Conservation (phyloP, 2,113 vertebrate genomes). For the Vombatus ursinus region DNA sequence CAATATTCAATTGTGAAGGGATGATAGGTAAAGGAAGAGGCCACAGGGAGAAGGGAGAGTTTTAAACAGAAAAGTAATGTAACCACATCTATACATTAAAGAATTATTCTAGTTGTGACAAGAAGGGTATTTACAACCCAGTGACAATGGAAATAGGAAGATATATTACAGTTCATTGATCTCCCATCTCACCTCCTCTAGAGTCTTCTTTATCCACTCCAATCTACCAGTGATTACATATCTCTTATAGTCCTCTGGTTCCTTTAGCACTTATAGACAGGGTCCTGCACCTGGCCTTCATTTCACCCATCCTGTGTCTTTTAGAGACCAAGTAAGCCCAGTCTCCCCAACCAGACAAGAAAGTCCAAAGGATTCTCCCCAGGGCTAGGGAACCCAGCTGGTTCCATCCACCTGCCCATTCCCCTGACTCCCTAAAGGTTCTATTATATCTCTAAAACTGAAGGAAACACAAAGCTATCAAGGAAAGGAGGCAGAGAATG, state of each 20-base stretch:
- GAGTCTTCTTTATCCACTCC: neutral
- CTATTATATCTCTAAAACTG: neutral
- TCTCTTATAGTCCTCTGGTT: neutral
- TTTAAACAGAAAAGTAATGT: neutral
- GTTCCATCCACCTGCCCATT: neutral
- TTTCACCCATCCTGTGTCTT: neutral
- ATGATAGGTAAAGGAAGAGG: neutral
- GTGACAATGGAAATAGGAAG: neutral
- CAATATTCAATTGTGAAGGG: neutral
- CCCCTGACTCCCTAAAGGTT: neutral
- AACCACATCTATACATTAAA: neutral
- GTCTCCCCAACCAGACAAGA: neutral
- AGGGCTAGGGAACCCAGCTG: neutral
- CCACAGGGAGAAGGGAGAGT: neutral
- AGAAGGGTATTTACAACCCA: neutral
- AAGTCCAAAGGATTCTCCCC: neutral
- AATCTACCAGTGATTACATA: neutral
- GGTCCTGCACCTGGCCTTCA: neutral
- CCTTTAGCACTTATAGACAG: neutral
- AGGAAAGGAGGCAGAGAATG: neutral
- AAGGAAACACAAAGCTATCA: neutral
- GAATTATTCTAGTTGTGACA: neutral
- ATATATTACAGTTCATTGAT: neutral
- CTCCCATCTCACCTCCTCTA: neutral
- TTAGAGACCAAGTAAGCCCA: neutral